phyloP scores from a whole-genome alignment of 2,113 vertebrate species.

The Halichoerus grypus region DNA sequence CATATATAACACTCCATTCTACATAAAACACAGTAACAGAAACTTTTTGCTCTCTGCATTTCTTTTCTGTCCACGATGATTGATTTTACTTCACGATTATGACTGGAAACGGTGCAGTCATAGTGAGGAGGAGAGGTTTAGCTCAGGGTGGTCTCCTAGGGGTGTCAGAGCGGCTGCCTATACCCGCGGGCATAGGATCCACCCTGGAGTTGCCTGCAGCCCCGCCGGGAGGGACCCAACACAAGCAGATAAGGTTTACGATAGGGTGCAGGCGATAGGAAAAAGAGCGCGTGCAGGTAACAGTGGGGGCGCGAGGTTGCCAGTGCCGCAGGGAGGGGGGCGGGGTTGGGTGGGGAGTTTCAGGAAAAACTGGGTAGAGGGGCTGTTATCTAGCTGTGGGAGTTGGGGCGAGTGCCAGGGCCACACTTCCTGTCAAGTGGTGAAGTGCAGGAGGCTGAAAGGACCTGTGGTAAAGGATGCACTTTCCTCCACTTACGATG shows the following conservation, averaged over 20 bases:
- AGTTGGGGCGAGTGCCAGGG: not conserved
- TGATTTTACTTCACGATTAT: not conserved
- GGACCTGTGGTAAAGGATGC: not conserved
- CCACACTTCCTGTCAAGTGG: not conserved
- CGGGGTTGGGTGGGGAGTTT: not conserved
- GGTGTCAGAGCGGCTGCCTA: not conserved
- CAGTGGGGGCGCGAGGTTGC: too few species aligned
- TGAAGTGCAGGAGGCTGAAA: not conserved
- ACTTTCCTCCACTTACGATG: not conserved
- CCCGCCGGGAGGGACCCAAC: not conserved
- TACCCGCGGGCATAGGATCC: not conserved
- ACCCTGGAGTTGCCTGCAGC: not conserved
- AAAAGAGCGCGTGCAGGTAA: not conserved
- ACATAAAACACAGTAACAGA: not conserved
- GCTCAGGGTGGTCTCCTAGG: not conserved
- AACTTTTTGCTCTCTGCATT: not conserved
- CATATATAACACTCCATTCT: not conserved
- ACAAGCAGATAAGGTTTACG: not conserved
- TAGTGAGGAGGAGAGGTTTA: not conserved
- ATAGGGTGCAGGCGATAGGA: not conserved
- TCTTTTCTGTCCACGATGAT: not conserved
- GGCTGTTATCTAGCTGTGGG: not conserved
- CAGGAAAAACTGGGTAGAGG: not conserved
- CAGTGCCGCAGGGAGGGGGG: not conserved
- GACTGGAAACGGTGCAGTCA: not conserved